These are phyloP conservation scores for Epiblema foenella DNA, from an alignment of 2,888 invertebrate genomes.

Conservation along the genomic window DNA sequence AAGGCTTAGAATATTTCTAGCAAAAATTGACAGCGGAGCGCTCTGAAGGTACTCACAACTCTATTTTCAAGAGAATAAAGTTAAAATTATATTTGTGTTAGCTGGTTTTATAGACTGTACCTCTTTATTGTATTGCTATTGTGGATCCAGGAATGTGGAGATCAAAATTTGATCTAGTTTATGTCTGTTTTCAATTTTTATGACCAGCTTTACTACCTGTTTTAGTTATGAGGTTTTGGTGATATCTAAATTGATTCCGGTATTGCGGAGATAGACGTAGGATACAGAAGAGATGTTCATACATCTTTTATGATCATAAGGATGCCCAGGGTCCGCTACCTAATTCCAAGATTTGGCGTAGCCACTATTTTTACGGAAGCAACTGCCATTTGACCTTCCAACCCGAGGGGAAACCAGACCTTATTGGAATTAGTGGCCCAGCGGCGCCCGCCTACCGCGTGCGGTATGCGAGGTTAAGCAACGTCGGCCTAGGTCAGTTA, in stretches of 20 bases:
- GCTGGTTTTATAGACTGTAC: neutral
- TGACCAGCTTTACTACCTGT: constrained; percentile 18
- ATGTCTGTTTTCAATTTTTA: constrained; percentile 29
- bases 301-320: too few species aligned
- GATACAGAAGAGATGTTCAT: neutral
- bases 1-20: too few species aligned
- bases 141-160: constrained; percentile 16
- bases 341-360: too few species aligned
- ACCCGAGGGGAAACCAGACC: too few species aligned
- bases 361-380: too few species aligned
- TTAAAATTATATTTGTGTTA: neutral
- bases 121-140: constrained; percentile 21
- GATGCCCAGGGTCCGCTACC: too few species aligned
- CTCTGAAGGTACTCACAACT: neutral
- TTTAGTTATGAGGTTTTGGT: constrained; percentile 18
- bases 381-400: too few species aligned
- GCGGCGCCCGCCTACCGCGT: too few species aligned
- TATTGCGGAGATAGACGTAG: neutral
- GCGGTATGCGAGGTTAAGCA: too few species aligned
- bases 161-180: constrained; percentile 32
- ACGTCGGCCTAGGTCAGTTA: too few species aligned
- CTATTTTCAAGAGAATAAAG: neutral
- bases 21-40: neutral
- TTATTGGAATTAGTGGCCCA: too few species aligned
- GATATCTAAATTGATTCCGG: neutral